Base-by-base conservation (phyloP, 2,797 vertebrate genomes). In the Hypotaenidia philippensis region DNA sequence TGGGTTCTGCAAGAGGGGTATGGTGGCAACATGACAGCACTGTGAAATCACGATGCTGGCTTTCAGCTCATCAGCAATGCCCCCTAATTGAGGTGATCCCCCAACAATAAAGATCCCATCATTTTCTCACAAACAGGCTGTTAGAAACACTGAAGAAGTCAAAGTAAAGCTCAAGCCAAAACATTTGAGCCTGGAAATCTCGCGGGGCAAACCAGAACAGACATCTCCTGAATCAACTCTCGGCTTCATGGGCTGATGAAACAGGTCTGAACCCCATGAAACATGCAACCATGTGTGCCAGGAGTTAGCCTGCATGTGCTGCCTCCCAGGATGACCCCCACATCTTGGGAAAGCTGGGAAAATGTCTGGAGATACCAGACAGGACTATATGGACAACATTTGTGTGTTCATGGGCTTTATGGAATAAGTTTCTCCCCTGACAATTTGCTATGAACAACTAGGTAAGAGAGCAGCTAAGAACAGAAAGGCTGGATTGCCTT, bases 261-360 rank as follows among this genome's bases (percentile, higher is more conserved):
- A 25, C 13, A 8, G 21, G 27, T 31, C 27, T 36, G 31, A 76
- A 18, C 11, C 14, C 50, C 19, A 9, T 0, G 14, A 70, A 55
- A 59, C 3, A n/a, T 7, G 26, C 21, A 64, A 1, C 22, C 4
- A 1, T 0, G 1, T 13, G 26, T 49, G 3, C 9, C 60, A 50
- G 36, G 60, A 40, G 10, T 34, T 32, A 29, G 38, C 34, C 49
- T 26, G 41, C n/a, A 25, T 16, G 19, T 29, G 34, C 27, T 44
- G 60, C 32, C 66, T 81, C 52, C 40, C 60, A 61, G 64, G 4
- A 20, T 32, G 41, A 36, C 36, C 3, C 23, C 23, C 11, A 18
- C 9, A 8, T 9, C 55, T 25, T 9, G 6, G 31, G 49, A 74
- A 65, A 81, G 32, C 40, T 78, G 25, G 22, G 47, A 21, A 78